Evolutionary conservation across 2,888 invertebrate genomes (phyloP).

Genomic region (Hoplodrina ambigua): DNA sequence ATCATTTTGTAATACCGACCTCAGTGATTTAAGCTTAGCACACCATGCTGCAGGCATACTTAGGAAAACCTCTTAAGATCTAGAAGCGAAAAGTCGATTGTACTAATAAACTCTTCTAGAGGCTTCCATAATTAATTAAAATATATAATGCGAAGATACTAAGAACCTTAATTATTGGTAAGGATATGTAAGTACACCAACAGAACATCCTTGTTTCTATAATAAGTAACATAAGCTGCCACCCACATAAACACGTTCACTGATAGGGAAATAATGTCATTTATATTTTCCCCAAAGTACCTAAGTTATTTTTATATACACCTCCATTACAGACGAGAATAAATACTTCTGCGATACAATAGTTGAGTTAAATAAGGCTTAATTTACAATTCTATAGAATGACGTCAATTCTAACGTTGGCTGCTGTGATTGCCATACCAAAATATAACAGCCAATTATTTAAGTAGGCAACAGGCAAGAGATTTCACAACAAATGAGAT

Average conservation of each 20-base stretch:
- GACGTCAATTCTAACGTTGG: background rate
- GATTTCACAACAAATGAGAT: conserved; percentile 30
- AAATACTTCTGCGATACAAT: background rate
- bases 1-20: too few species aligned
- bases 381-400: background rate
- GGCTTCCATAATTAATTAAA: too few species aligned
- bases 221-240: background rate
- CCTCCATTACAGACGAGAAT: background rate
- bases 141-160: background rate
- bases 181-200: background rate
- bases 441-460: conserved; percentile 16
- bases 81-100: too few species aligned
- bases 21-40: background rate
- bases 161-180: background rate
- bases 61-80: too few species aligned
- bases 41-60: too few species aligned
- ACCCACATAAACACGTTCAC: background rate
- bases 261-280: too few species aligned
- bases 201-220: background rate
- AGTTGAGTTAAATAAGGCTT: background rate
- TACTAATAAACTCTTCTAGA: too few species aligned
- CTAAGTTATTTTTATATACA: background rate
- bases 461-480: conserved; percentile 26
- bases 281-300: background rate
- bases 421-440: conserved; percentile 16